Conservation (phyloP, 2,888 invertebrate species). For the Amiota communis region DNA sequence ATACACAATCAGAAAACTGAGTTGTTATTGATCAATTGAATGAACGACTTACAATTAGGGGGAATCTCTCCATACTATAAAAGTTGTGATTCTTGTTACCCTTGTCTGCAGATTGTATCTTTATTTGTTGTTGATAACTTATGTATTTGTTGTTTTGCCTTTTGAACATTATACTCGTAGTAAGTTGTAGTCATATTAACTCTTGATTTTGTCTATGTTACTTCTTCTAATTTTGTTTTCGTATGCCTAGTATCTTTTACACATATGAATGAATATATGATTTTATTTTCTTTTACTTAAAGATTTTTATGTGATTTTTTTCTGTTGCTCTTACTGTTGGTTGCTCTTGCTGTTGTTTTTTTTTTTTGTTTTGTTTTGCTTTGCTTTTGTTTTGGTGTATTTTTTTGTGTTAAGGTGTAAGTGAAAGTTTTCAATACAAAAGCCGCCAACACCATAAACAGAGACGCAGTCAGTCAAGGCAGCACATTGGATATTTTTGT, state of each 20-base stretch:
- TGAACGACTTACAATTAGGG: too few species aligned
- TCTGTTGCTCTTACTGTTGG: background rate
- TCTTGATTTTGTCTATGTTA: constrained; percentile 7
- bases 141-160: too few species aligned
- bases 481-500: background rate
- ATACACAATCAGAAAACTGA: too few species aligned
- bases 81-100: too few species aligned
- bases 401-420: constrained; percentile 54
- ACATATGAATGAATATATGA: background rate
- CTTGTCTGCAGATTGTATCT: too few species aligned
- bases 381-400: constrained; percentile 34
- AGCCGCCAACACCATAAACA: constrained; percentile 19
- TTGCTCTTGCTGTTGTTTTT: constrained; percentile 1
- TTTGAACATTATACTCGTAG: too few species aligned
- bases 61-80: too few species aligned
- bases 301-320: constrained; percentile 23
- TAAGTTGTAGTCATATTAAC: background rate
- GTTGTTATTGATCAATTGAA: too few species aligned
- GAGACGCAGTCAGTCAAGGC: background rate
- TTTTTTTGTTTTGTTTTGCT: background rate
- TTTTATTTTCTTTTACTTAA: background rate
- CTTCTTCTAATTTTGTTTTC: constrained; percentile 3
- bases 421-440: constrained; percentile 62
- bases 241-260: background rate
- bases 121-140: too few species aligned